These are phyloP conservation scores for Cynaeus angustus DNA, from an alignment of 2,888 invertebrate species.

Conservation along the genomic window DNA sequence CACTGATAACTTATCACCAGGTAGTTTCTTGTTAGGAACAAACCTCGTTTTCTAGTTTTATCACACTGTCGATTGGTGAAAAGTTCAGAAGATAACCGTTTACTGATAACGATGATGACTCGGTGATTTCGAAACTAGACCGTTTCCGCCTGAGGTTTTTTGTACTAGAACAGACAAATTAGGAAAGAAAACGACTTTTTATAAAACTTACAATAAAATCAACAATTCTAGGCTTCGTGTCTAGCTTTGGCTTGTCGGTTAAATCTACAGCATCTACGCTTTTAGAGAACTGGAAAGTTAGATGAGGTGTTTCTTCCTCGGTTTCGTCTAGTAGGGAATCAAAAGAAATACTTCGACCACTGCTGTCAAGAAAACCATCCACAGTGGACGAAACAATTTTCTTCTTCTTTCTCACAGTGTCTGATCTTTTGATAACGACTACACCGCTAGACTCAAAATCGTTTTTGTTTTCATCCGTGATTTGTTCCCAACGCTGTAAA, in stretches of 20 bases:
- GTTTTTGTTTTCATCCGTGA: conserved; percentile 50
- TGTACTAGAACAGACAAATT: conserved; percentile 48
- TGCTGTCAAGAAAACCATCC: conserved; percentile 56
- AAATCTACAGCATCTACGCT: background rate
- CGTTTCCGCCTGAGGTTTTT: conserved; percentile 29
- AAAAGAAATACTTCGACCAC: background rate
- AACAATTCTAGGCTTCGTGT: conserved; percentile 55
- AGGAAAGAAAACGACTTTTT: background rate
- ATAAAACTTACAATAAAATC: conserved; percentile 57
- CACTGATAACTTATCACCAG: conserved; percentile 40
- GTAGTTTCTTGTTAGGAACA: background rate
- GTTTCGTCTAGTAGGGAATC: background rate
- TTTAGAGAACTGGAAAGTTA: background rate
- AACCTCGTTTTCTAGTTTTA: background rate
- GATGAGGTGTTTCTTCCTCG: background rate
- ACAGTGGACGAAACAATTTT: conserved; percentile 60
- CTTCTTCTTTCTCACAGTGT: conserved; percentile 53
- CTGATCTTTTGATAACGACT: conserved; percentile 49
- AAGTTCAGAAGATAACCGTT: conserved; percentile 1
- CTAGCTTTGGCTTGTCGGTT: background rate
- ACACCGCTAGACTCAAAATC: conserved; percentile 17
- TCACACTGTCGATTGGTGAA: conserved; percentile 4
- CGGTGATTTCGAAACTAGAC: background rate
- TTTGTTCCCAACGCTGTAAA: conserved; percentile 60
- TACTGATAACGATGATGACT: conserved; percentile 8